These are phyloP conservation scores for Luperina nickerlii DNA, from an alignment of 2,888 invertebrate genomes.

Conservation along the genomic window DNA sequence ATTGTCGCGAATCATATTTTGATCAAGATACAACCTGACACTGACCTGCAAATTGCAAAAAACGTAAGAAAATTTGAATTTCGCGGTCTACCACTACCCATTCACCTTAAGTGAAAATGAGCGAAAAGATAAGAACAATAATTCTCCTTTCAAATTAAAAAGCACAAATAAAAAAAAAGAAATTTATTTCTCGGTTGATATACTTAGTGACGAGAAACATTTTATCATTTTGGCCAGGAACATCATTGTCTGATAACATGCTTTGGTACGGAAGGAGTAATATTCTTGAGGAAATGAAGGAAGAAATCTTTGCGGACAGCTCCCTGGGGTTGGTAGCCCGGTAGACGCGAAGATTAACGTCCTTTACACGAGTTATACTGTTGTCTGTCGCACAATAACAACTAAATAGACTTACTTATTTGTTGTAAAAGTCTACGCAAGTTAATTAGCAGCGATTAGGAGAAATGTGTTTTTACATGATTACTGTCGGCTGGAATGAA, in stretches of 20 bases:
- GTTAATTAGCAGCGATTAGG: slow-evolving; percentile 67
- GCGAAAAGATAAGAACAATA: slow-evolving; percentile 57
- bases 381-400: slow-evolving; percentile 73
- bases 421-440: slow-evolving; percentile 60
- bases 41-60: no score
- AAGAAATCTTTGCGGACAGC: slow-evolving; percentile 74
- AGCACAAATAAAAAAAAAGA: slow-evolving; percentile 55
- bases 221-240: slow-evolving; percentile 71
- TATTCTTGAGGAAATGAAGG: slow-evolving; percentile 82
- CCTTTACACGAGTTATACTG: slow-evolving; percentile 74
- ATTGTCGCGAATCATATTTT: no score
- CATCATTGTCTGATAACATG: slow-evolving; percentile 79
- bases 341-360: slow-evolving; percentile 80
- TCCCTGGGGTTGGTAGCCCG: slow-evolving; percentile 69
- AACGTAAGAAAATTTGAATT: no score
- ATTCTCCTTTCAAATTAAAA: slow-evolving; percentile 53
- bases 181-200: slow-evolving; percentile 61
- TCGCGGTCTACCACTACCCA: no score
- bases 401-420: slow-evolving; percentile 70
- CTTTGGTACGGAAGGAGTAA: slow-evolving; percentile 80
- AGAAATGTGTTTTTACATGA: slow-evolving; percentile 58
- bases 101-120: slow-evolving; percentile 48
- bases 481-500: slow-evolving; percentile 28
- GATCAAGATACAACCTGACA: no score
- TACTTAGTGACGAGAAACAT: slow-evolving; percentile 63